A percentile compares a stretch with the other conserved stretches of the same genome.
Conservation (phyloP, 2,797 vertebrate species). For the Aratinga solstitialis region DNA sequence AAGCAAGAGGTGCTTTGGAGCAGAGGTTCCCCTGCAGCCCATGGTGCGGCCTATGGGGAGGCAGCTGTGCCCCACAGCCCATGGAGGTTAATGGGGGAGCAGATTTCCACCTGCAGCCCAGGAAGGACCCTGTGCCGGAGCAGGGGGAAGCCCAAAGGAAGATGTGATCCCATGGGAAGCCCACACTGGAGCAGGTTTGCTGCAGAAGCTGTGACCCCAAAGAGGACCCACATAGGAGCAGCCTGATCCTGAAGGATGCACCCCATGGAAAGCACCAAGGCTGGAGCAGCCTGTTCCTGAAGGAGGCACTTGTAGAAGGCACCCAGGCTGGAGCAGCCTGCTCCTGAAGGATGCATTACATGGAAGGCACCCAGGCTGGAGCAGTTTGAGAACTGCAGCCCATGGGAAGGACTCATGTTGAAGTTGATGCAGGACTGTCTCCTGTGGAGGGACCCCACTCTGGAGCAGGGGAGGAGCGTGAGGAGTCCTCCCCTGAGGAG, state of each 20-base stretch:
- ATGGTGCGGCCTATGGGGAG: not conserved
- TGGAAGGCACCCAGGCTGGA: too few relatives aligned
- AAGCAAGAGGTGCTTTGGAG: rapidly evolving
- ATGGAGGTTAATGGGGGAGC: not conserved
- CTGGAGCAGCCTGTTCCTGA: too few relatives aligned
- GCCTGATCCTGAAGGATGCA: too few relatives aligned
- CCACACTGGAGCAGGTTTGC: not conserved
- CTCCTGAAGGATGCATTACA: too few relatives aligned
- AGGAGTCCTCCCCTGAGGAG: not conserved
- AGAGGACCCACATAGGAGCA: not conserved
- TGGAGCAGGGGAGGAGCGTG: not conserved
- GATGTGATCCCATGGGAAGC: not conserved
- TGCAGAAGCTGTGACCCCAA: not conserved
- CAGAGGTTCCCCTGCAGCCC: not conserved
- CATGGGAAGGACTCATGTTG: too few relatives aligned
- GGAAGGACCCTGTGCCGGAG: rapidly evolving
- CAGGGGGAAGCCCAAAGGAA: not conserved
- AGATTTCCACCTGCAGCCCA: rapidly evolving
- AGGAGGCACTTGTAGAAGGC: too few relatives aligned
- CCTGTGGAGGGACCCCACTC: rapidly evolving
- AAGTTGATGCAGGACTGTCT: too few relatives aligned
- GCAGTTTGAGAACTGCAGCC: not conserved
- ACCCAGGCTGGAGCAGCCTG: not conserved
- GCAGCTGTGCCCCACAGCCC: not conserved
- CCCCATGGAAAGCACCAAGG: too few relatives aligned